These are phyloP conservation scores for Cataglyphis cursor DNA, from an alignment of 2,888 invertebrate genomes.

Conservation along the genomic window DNA sequence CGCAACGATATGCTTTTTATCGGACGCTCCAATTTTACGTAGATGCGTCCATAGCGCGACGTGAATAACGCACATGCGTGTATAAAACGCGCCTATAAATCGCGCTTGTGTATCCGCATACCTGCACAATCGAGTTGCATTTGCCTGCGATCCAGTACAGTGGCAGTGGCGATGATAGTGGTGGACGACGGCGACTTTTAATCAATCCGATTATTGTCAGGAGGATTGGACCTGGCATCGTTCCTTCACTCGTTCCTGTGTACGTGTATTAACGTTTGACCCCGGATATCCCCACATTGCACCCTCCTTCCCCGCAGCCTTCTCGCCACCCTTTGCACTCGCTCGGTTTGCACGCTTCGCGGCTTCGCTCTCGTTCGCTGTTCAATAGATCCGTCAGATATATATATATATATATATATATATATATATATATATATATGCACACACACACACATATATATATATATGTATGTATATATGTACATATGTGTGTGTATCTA, in stretches of 20 bases:
- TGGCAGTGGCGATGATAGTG: conserved; percentile 54
- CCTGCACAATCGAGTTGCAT: conserved; percentile 3
- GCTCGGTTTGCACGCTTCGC: conserved; percentile 30
- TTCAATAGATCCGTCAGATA: conserved; percentile 56
- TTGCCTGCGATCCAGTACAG: conserved; percentile 9
- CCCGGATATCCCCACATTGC: conserved; percentile 36
- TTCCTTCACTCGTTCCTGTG: conserved; percentile 67
- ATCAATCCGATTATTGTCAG: conserved; percentile 81
- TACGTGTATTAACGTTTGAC: conserved; percentile 71
- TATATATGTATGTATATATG: neutral
- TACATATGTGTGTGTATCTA: neutral
- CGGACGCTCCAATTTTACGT: conserved; percentile 33
- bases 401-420: conserved; percentile 10
- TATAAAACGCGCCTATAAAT: conserved; percentile 41
- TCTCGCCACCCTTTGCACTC: conserved; percentile 46
- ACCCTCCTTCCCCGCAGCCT: conserved; percentile 34
- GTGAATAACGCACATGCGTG: conserved; percentile 13
- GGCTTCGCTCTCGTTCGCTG: conserved; percentile 23
- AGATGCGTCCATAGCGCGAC: neutral
- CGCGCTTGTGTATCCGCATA: conserved; percentile 12
- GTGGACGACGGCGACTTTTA: conserved; percentile 77
- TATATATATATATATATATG: conserved; percentile 26
- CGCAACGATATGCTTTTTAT: conserved; percentile 58
- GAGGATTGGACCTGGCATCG: conserved; percentile 77
- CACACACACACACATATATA: conserved; percentile 39